phyloP scores from a whole-genome alignment of 2,113 vertebrate species.

The Nipponia nippon region DNA sequence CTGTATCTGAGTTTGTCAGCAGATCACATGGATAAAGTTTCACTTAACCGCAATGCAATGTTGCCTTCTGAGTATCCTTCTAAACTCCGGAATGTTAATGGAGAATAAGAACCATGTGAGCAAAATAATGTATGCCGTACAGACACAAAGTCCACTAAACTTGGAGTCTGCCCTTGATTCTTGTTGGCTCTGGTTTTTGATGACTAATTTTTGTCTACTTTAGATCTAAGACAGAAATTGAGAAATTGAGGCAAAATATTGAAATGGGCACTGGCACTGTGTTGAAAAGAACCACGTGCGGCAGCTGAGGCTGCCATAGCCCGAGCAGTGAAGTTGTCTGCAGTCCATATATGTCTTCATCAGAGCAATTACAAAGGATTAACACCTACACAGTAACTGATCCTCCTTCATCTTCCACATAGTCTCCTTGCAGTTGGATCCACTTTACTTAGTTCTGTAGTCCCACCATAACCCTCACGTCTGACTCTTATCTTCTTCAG shows the following conservation, averaged over 20 bases:
- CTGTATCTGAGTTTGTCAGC: background rate
- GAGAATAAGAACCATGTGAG: rapidly evolving
- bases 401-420: background rate
- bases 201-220: background rate
- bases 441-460: background rate
- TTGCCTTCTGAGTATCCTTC: background rate
- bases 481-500: background rate
- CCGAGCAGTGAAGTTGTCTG: background rate
- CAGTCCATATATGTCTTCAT: background rate
- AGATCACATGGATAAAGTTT: background rate
- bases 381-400: background rate
- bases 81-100: background rate
- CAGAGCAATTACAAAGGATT: background rate
- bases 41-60: background rate
- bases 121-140: background rate
- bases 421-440: background rate
- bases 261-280: background rate
- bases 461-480: background rate
- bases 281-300: rapidly evolving
- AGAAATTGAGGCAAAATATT: background rate
- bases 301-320: background rate
- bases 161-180: background rate
- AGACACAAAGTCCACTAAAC: background rate
- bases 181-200: background rate
- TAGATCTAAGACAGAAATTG: background rate